These are phyloP conservation scores for Ceyx cyanopectus DNA, from an alignment of 2,113 vertebrate genomes.

Conservation along the genomic window DNA sequence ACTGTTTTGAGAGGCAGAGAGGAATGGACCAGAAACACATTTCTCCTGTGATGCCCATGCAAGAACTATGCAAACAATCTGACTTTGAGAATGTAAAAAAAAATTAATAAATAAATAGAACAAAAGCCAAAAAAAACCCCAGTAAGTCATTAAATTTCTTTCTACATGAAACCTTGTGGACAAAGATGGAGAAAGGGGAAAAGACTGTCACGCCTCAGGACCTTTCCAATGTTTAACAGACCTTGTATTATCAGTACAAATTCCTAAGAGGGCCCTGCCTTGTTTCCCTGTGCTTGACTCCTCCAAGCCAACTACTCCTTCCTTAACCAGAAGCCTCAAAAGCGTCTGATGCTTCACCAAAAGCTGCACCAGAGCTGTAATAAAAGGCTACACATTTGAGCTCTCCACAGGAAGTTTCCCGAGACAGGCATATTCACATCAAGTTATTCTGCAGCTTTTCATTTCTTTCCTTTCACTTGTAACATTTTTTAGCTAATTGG, in stretches of 20 bases:
- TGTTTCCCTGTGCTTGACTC: neutral
- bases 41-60: neutral
- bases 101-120: no score
- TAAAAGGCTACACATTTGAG: neutral
- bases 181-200: neutral
- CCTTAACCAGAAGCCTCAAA: neutral
- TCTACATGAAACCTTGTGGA: neutral
- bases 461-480: conserved; percentile 41
- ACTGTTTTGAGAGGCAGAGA: neutral
- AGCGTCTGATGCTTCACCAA: neutral
- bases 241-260: neutral
- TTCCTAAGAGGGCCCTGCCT: neutral
- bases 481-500: conserved; percentile 70
- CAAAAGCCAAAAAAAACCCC: no score
- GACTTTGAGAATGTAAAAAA: no score
- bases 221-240: neutral
- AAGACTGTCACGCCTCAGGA: neutral
- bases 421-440: neutral
- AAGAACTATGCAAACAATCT: neutral
- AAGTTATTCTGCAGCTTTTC: conserved; percentile 39
- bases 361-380: neutral
- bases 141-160: neutral
- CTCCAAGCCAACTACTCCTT: neutral
- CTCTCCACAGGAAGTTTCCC: neutral
- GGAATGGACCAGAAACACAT: neutral